These are phyloP conservation scores for Hermetia illucens DNA, from an alignment of 1,140 invertebrate genomes.

Conservation along the genomic window DNA sequence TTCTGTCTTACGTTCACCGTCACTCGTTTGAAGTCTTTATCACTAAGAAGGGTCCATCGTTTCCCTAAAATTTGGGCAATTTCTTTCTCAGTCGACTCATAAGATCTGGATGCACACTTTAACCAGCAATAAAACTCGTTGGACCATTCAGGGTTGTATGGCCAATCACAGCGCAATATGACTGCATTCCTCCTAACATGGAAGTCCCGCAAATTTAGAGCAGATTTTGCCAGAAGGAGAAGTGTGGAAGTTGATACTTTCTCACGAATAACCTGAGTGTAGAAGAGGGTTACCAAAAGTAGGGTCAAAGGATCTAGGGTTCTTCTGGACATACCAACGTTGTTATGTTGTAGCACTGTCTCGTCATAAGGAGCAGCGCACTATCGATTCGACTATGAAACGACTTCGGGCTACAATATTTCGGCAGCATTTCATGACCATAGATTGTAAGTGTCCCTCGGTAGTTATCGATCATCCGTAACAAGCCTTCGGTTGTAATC, in stretches of 20 bases:
- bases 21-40: constrained; percentile 48
- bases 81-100: constrained; percentile 49
- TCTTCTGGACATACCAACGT: constrained; percentile 38
- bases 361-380: constrained; percentile 40
- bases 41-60: constrained; percentile 56
- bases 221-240: constrained; percentile 52
- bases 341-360: constrained; percentile 45
- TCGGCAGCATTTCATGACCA: constrained; percentile 47
- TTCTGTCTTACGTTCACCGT: constrained; percentile 17
- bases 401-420: constrained; percentile 39
- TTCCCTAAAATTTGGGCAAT: constrained; percentile 52
- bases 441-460: constrained; percentile 38
- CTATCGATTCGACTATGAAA: constrained; percentile 53
- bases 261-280: constrained; percentile 63
- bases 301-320: neutral
- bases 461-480: constrained; percentile 43
- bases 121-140: constrained; percentile 54
- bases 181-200: constrained; percentile 59
- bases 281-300: no score
- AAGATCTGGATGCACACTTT: constrained; percentile 40
- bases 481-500: constrained; percentile 32
- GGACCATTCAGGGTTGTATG: constrained; percentile 47
- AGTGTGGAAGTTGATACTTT: constrained; percentile 66
- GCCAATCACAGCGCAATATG: constrained; percentile 56
- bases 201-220: constrained; percentile 46